Evolutionary conservation across 1,140 invertebrate species (phyloP), one percentile per base, ranked within the genome.

Genomic region (Nylanderia fulva): DNA sequence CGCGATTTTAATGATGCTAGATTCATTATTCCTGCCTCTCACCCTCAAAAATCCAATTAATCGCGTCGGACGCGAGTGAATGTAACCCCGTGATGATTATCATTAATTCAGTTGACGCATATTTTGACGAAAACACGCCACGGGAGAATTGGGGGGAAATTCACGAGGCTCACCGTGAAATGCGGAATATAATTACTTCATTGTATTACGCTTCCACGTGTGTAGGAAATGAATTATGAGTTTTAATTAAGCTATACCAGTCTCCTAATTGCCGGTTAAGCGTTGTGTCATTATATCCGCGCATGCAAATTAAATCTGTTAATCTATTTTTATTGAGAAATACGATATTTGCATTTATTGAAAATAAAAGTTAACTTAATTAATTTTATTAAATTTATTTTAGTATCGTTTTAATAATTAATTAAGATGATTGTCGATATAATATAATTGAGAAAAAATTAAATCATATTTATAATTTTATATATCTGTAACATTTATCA

Each of bases 241-340:
- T 15, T 71, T 71, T 58, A 82, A 82, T 82, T 82, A 82, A 54
- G 24, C 52, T 18, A 82, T 71, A 27, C 52, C 48, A 72, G 82
- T 52, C 58, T 29, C 64, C n/a, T 56, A 56, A 66, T 5, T 13
- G 36, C 39, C 27, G 24, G 52, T 64, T 64, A 79, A 84, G 56
- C 33, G 72, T 52, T 36, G n/a, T 24, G 48, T 64, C 18, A 29
- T 76, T 64, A 45, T 54, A n/a, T 4, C 56, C 54, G 18, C n/a
- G 9, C 15, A 45, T 71, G 5, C 45, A 15, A 72, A 24, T 24
- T 15, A 84, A 75, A 76, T n/a, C 45, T 48, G 42, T 64, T 63
- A 63, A 75, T 48, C 63, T 48, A 63, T 74, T 63, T 63, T 58
- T 33, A 11, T 9, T 8, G n/a, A 36, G 15, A 4, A 4, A 8